Evolutionary conservation across 2,888 invertebrate species (phyloP), one percentile per base, ranked within the genome.

Genomic region (Apeira syringaria): DNA sequence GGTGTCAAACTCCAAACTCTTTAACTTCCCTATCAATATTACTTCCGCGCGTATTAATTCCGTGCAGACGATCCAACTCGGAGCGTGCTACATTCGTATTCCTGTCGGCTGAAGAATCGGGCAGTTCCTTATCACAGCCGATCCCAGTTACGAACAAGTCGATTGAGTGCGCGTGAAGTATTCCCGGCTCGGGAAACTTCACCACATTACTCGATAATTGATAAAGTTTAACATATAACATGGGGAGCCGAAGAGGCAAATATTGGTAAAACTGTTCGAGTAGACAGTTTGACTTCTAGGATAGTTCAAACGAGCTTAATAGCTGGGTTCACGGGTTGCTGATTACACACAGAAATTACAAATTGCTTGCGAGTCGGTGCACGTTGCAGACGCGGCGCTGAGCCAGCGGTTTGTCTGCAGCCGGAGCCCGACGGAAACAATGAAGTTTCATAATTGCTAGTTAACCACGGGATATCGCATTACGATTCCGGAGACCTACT

Each of bases 201-300:
- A 53, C 68, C 71, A 71, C 76, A 77, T 80, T 77, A 80, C 76
- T 70, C 76, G 78, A 80, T 86, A 86, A 86, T 86, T 86, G 83
- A 84, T 81, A 84, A 78, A 78, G 74, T 77, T 77, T 63, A 67
- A 64, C 69, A 73, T 67, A 68, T 72, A 68, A 70, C 63, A 67
- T 61, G 64, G 64, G 57, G 47, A 34, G 36, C 34, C 44, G 64
- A 62, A 59, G 67, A 43, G 63, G 67, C 72, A 77, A 75, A 80
- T 75, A 77, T 78, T 73, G 74, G 77, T 71, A 72, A 77, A 80
- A 82, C 75, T 75, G 68, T 64, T 69, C 61, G 60, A 58, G 62
- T 61, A 61, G 45, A 43, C 55, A 40, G 56, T 64, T 59, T 59
- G 63, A 62, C 61, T 72, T 62, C 57, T 55, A 44, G 44, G 40